A percentile compares a stretch with the other conserved stretches of the same genome.
Conservation (phyloP, 2,888 invertebrate genomes). For the Heliconius aoede region DNA sequence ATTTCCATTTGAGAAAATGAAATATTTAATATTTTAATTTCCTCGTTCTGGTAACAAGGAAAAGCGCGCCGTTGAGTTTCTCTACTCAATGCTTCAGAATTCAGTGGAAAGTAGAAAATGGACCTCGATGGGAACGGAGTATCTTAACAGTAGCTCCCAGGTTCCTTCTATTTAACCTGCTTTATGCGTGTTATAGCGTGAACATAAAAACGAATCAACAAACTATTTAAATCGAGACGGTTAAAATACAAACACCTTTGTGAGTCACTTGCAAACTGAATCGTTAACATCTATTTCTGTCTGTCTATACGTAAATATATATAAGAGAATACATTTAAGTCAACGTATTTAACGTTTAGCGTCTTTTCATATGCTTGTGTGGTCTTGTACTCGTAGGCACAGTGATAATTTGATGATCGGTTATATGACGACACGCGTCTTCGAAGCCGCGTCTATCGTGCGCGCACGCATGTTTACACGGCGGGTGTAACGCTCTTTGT, state of each 20-base stretch:
- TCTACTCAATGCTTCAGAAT: too few relatives aligned
- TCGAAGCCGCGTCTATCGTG: conserved; percentile 55
- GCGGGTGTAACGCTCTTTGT: conserved; percentile 82
- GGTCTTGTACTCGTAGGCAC: conserved; percentile 52
- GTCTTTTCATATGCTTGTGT: conserved; percentile 46
- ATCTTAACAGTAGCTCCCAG: too few relatives aligned
- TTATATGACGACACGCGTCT: conserved; percentile 60
- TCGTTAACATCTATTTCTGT: background rate
- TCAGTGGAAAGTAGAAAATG: too few relatives aligned
- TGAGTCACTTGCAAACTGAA: conserved; percentile 1
- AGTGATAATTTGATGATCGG: conserved; percentile 77
- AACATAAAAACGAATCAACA: background rate
- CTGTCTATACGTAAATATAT: conserved; percentile 29
- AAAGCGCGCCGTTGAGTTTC: too few relatives aligned
- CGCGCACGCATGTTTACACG: conserved; percentile 71
- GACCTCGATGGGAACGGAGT: too few relatives aligned
- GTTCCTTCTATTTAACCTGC: too few relatives aligned
- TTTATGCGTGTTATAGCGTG: too few relatives aligned
- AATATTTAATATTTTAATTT: too few relatives aligned
- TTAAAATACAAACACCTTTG: background rate
- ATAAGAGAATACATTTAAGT: conserved; percentile 39
- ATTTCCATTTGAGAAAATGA: too few relatives aligned
- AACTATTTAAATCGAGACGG: background rate
- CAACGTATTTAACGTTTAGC: conserved; percentile 51
- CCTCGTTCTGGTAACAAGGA: too few relatives aligned